Evolutionary conservation across 2,888 invertebrate genomes (phyloP), one percentile per base, ranked within the genome.

Genomic region (Rotaria socialis): DNA sequence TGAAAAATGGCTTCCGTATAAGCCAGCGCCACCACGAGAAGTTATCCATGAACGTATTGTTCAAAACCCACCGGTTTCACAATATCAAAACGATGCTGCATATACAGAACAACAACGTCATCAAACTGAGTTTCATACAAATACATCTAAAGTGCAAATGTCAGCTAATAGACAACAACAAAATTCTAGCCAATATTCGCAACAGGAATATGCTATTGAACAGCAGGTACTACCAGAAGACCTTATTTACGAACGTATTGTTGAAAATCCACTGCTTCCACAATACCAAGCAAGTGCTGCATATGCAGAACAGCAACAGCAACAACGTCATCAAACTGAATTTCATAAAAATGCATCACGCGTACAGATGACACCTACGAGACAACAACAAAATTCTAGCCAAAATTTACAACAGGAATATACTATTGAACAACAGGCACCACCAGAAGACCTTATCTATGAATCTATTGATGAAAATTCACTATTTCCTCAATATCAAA

Each of bases 1-100:
- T n/a, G 80, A 80, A 80, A 80, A 80, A 80, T 80, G 80, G 80
- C n/a, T 80, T 47, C 80, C 80, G 4, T 80, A 80, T 47, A 80
- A 80, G 19, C 80, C 24, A 80, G 47, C 22, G 11, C 80, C 80
- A n/a, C 80, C 80, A 47, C 80, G 47, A 8, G 47, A 80, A 80
- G 80, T 80, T 24, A 80, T 80, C 7, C 2, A 35, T 6, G 75
- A 80, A 47, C 75, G 75, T 47, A 2, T 80, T 47, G 41, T 41
- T 0, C 22, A 47, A 80, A 47, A 35, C 2, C 67, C 67, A 19
- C 6, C n/a, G 16, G 8, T 16, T 0, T 14, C 67, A 35, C 35
- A 35, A 27, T 67, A 35, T 35, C 27, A 67, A 67, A 10, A 35
- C 16, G 10, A n/a, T 35, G 67, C 35, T 27, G 5, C 4, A 14